Evolutionary conservation across 2,113 vertebrate genomes (phyloP).

Genomic region (Ptilorrhoa leucosticta): DNA sequence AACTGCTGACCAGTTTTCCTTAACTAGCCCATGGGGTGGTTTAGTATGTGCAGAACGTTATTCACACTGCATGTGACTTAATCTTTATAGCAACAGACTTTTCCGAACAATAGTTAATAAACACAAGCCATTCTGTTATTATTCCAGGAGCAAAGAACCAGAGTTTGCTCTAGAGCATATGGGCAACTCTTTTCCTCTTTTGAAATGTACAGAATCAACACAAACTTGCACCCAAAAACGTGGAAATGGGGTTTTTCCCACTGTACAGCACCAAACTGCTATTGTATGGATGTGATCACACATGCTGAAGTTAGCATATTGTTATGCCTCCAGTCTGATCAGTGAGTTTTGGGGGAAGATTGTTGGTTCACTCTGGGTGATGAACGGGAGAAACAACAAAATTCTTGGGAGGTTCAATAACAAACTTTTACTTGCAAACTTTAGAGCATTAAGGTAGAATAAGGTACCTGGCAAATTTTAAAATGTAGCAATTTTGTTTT

Average conservation of each 20-base stretch:
- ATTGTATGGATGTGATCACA: neutral
- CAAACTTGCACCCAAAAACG: neutral
- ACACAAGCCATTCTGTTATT: neutral
- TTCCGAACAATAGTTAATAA: neutral
- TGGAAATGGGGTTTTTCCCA: neutral
- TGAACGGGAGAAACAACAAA: neutral
- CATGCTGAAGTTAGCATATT: neutral
- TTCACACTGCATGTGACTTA: neutral
- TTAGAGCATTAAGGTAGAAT: neutral
- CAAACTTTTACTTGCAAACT: neutral
- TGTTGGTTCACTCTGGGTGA: neutral
- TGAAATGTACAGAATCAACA: neutral
- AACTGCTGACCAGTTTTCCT: neutral
- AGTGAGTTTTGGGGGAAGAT: neutral
- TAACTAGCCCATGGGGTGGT: neutral
- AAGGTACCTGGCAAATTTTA: neutral
- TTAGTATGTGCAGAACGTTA: neutral
- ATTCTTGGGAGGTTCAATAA: neutral
- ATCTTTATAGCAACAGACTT: neutral
- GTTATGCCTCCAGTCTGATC: neutral
- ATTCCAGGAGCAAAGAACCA: neutral
- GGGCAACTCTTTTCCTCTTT: neutral
- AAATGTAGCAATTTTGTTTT: neutral
- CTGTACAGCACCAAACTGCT: neutral
- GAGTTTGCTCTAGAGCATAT: neutral